Conservation (phyloP, 92 coral and sea anemone species). For the Zoanthus sansibaricus region DNA sequence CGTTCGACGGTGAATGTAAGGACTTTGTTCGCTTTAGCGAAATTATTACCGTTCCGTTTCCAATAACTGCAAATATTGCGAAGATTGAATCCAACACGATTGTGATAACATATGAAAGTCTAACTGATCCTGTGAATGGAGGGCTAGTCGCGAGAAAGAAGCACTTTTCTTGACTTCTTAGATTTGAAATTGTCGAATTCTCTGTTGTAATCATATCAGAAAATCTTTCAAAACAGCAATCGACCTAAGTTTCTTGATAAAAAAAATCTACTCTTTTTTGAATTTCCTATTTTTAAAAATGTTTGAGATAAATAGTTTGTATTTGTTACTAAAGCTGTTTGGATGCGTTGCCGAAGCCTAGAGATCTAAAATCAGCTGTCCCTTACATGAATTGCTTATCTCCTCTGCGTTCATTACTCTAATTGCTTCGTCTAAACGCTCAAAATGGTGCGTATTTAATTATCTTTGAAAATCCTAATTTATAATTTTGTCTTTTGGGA, state of each 20-base stretch:
- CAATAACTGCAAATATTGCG: slow-evolving; percentile 15
- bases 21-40: slow-evolving; percentile 8
- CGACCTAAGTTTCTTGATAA: not conserved
- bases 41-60: slow-evolving; percentile 14
- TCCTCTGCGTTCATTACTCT: not conserved
- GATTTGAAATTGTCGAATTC: not conserved
- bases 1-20: slow-evolving; percentile 10
- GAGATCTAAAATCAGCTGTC: not conserved
- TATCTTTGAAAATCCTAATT: not conserved
- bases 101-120: slow-evolving; percentile 19
- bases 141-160: slow-evolving; percentile 16
- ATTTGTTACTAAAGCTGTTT: not conserved
- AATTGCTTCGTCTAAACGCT: not conserved
- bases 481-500: not conserved
- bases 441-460: not conserved
- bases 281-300: too few relatives aligned
- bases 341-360: not conserved
- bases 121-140: slow-evolving; percentile 18
- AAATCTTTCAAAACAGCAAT: too few relatives aligned
- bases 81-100: slow-evolving; percentile 9
- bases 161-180: not conserved
- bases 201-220: not conserved
- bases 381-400: not conserved
- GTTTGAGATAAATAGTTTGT: not conserved
- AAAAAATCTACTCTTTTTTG: not conserved